phyloP scores from a whole-genome alignment of 1,140 invertebrate genomes.

The Parapsyche elsis region DNA sequence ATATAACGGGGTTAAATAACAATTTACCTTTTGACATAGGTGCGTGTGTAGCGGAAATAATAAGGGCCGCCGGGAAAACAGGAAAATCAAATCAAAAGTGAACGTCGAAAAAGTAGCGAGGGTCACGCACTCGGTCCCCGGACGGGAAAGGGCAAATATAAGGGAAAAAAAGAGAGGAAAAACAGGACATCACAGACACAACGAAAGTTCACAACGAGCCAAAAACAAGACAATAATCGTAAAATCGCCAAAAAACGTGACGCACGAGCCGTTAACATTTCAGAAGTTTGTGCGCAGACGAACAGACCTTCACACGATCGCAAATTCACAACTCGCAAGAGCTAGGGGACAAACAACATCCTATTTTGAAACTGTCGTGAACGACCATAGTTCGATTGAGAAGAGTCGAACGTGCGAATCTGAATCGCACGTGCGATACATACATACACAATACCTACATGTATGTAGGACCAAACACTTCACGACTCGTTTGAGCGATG shows the following conservation, averaged over 20 bases:
- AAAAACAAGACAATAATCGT: slow-evolving; percentile 24
- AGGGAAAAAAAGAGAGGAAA: not conserved
- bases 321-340: not conserved
- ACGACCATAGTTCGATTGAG: no score
- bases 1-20: no score
- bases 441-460: no score
- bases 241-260: slow-evolving; percentile 25
- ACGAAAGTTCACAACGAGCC: slow-evolving; percentile 4
- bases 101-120: not conserved
- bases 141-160: not conserved
- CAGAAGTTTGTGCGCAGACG: not conserved
- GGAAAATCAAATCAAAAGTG: slow-evolving; percentile 3
- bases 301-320: not conserved
- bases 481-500: no score
- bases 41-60: not conserved
- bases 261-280: slow-evolving; percentile 34
- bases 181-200: not conserved
- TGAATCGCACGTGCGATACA: no score
- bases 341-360: not conserved
- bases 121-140: slow-evolving; percentile 5
- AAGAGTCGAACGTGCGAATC: no score
- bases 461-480: no score
- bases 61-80: not conserved
- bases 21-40: not conserved
- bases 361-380: no score